Percentiles rank a stretch among this genome's conserved stretches.
phyloP scores from a whole-genome alignment of 2,888 invertebrate species.

The Himalopsyche tibetana region DNA sequence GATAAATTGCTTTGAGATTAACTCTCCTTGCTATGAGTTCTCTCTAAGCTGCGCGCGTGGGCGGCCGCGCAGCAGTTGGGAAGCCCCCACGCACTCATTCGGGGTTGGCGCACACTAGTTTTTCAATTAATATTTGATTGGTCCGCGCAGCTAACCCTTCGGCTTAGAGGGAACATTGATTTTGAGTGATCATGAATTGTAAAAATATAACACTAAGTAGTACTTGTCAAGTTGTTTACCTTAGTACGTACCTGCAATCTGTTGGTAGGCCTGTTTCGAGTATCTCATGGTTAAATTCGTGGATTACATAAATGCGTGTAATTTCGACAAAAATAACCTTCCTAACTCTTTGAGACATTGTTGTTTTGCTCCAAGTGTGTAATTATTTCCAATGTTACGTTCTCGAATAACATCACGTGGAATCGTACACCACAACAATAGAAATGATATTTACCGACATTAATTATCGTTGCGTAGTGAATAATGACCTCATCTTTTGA shows the following conservation, averaged over 20 bases:
- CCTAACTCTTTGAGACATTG: slow-evolving; percentile 1
- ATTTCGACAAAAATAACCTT: slow-evolving; percentile 18
- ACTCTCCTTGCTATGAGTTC: too few species aligned
- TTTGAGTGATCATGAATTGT: too few species aligned
- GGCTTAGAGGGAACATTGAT: too few species aligned
- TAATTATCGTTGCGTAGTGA: background rate
- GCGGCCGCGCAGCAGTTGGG: too few species aligned
- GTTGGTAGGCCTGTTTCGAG: background rate
- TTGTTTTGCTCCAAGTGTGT: background rate
- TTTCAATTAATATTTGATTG: too few species aligned
- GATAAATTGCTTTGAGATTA: too few species aligned
- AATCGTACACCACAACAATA: background rate
- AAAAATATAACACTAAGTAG: too few species aligned
- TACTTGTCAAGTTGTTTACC: too few species aligned
- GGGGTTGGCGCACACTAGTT: too few species aligned
- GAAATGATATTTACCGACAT: background rate
- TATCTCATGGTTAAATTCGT: background rate
- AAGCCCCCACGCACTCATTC: too few species aligned
- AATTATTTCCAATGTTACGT: background rate
- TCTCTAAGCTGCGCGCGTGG: too few species aligned
- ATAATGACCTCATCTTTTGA: background rate
- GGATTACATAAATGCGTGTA: slow-evolving; percentile 2
- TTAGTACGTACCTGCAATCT: background rate
- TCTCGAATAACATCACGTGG: background rate
- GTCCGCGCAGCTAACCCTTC: too few species aligned